Percentiles rank a stretch among this genome's conserved stretches.
Evolutionary conservation across 2,797 vertebrate species (phyloP).

Genomic region (Percopsis omiscomaycus): DNA sequence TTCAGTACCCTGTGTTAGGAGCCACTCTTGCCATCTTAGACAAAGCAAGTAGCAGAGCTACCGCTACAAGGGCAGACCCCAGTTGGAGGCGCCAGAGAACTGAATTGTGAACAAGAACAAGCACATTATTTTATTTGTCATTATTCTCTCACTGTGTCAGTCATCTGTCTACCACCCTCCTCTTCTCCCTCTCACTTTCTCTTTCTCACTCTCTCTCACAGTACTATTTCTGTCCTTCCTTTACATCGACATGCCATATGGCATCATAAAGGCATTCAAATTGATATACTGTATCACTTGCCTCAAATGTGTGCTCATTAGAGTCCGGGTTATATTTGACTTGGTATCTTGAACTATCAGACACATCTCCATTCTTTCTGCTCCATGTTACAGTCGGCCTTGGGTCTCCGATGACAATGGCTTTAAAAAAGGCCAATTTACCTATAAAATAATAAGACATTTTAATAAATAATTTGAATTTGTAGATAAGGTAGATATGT

Average conservation of each 20-base stretch:
- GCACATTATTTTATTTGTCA: neutral
- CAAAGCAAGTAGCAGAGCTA: too few relatives aligned
- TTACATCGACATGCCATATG: slow-evolving; percentile 23
- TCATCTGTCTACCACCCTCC: too few relatives aligned
- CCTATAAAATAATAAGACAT: slow-evolving; percentile 63
- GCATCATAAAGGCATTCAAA: slow-evolving; percentile 14
- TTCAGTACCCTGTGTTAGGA: too few relatives aligned
- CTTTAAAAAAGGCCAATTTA: slow-evolving; percentile 85
- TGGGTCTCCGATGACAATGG: slow-evolving; percentile 81
- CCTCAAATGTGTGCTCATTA: slow-evolving; percentile 82
- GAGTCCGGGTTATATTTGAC: slow-evolving; percentile 63
- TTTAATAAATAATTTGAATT: too few relatives aligned
- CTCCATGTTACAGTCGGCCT: slow-evolving; percentile 77
- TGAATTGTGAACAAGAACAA: too few relatives aligned
- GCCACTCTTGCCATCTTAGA: too few relatives aligned
- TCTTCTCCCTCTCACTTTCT: neutral
- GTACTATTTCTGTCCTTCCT: slow-evolving; percentile 17
- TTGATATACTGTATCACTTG: slow-evolving; percentile 56
- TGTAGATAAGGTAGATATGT: too few relatives aligned
- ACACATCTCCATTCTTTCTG: slow-evolving; percentile 73
- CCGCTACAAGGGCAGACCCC: too few relatives aligned
- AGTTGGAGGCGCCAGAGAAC: too few relatives aligned
- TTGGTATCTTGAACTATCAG: slow-evolving; percentile 78
- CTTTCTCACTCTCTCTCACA: neutral
- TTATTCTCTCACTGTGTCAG: neutral